Percentiles rank a stretch among this genome's conserved stretches.
Conservation (phyloP, 2,797 vertebrate genomes). For the Hydrolagus colliei region DNA sequence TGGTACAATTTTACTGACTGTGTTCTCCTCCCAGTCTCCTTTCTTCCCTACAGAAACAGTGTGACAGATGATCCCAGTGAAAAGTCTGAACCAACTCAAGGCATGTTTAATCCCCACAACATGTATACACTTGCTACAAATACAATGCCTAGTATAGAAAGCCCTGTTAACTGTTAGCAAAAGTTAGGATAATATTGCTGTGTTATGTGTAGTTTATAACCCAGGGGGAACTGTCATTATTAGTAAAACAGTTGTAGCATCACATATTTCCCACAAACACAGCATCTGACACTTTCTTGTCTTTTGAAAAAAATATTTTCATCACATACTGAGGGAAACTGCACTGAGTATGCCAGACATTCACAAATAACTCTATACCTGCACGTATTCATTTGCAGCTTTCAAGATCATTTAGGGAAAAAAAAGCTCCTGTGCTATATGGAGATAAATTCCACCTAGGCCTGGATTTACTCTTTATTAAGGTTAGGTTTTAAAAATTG, state of each 20-base stretch:
- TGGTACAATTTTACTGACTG: constrained; percentile 33
- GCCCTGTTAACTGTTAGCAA: neutral
- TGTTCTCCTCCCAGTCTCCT: neutral
- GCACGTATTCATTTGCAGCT: neutral
- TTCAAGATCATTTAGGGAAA: constrained; percentile 12
- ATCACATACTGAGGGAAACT: neutral
- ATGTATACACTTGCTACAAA: neutral
- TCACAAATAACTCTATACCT: constrained; percentile 11
- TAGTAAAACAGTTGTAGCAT: neutral
- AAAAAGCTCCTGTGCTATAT: neutral
- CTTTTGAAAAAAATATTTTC: constrained; percentile 1
- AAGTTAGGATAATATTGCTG: constrained; percentile 4
- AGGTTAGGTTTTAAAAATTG: no score
- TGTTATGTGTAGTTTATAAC: neutral
- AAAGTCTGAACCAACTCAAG: neutral
- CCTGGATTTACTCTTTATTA: no score
- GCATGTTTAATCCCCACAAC: neutral
- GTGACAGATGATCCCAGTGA: constrained; percentile 11
- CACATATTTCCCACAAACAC: constrained; percentile 1
- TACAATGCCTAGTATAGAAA: neutral
- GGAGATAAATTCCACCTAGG: no score
- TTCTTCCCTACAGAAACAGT: neutral
- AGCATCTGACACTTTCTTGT: neutral
- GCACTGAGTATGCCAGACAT: neutral
- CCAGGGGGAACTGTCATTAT: neutral